Evolutionary conservation across 2,113 vertebrate species (phyloP), one percentile per base, ranked within the genome.

Genomic region (Neomonachus schauinslandi): DNA sequence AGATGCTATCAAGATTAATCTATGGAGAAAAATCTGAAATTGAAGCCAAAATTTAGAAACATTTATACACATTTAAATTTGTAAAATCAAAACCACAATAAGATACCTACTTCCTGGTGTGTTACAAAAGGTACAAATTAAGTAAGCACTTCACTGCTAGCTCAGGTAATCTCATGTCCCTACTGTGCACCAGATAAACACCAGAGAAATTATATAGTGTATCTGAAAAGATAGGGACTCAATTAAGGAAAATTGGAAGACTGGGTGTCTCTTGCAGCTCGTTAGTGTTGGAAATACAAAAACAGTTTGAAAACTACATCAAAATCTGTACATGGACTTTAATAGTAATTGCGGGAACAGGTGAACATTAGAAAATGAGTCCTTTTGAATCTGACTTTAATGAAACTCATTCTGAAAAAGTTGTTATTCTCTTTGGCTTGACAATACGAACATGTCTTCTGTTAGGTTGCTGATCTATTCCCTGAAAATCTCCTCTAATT

Each of bases 261-360:
- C 4, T 49, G 0, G 33, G 10, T 19, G 55, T 42, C 12, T 10
- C 1, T 16, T 55, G 18, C 2, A 24, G 33, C 3, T 3, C 3
- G 9, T 19, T 4, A 55, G 55, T 5, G 61, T 18, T 16, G 12
- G 24, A n/a, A 42, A 16, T 84, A 36, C 31, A 33, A 80, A 51
- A 91, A 4, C 12, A 26, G 26, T 49, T 53, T 80, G 53, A 77
- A 86, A 83, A 42, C 19, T 12, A 4, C 21, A 49, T 33, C 39
- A 67, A 42, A 74, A 55, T 61, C 21, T 85, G 21, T 51, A 6
- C 1, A 2, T 31, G 91, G 74, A 18, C 28, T 83, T 59, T 80
- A 59, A 39, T 9, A 49, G 13, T 14, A 46, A 28, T 14, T 59
- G 14, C 22, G 4, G n/a, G 74, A 82, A 71, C 14, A 71, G 26